Base-by-base conservation (phyloP, 2,888 invertebrate species). In the Pheosia tremula region DNA sequence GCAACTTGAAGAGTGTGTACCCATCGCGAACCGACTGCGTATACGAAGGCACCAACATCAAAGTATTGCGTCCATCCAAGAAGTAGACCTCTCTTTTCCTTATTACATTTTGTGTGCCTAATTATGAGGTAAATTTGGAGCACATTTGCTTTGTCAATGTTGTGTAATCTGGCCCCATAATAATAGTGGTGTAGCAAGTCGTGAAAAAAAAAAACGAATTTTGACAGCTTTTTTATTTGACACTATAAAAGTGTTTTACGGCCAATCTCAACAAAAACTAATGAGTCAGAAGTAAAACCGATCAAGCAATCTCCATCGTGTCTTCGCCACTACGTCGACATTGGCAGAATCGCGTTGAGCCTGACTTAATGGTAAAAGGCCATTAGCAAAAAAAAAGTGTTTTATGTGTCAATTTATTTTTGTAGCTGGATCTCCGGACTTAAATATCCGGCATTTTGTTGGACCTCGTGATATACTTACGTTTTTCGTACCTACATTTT, bases 21-120 rank as follows among this genome's bases (percentile, higher is more conserved):
- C 98, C 98, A 0, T 97, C 97, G 0, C 94, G 97, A 72, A 95
- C 95, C 0, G 97, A 98, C 86, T 94, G 97, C 60, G 83, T 90
- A 1, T 95, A 91, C 72, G 95, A 95, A 59, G 91, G 87, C n/a
- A 69, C 80, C 41, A 88, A 83, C 65, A 85, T 93, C 60, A 91
- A 87, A 66, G 86, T 92, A 4, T 77, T 85, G 59, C 80, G 93
- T 43, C 56, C 87, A 59, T 75, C 84, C 1, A 93, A 89, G 76
- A 93, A 92, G 77, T 91, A 91, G 83, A 49, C n/a, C 36, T 56
- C 57, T 56, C 37, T 55, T 54, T 52, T 56, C 53, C 37, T 56
- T 59, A 50, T 10, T 58, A 49, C 36, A 24, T 10, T 41, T 60
- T 57, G 56, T 56, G 41, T 43, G 45, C 24, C n/a, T 50, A 24